Evolutionary conservation across 2,113 vertebrate species (phyloP).

Genomic region (Otus sunia): DNA sequence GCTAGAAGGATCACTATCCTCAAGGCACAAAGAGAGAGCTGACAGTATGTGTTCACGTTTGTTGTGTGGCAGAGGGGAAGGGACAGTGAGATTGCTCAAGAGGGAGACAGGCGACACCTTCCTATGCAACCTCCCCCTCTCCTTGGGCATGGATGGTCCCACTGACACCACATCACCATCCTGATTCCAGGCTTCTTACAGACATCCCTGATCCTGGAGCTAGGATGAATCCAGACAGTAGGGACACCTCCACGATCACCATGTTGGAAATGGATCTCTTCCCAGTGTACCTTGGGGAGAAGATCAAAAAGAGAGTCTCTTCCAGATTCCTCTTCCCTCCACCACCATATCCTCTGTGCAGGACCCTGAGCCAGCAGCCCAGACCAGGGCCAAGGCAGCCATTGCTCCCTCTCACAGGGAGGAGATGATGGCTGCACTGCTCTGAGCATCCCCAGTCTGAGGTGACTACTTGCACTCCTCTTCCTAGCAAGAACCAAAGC

Average conservation of each 20-base stretch:
- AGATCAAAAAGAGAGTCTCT: not conserved
- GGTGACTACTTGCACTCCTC: not conserved
- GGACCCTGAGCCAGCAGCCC: not conserved
- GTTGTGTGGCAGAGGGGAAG: not conserved
- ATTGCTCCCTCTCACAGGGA: not conserved
- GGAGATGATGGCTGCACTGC: not conserved
- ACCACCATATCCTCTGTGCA: not conserved
- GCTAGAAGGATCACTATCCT: not conserved
- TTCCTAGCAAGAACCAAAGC: not conserved
- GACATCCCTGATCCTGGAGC: conserved; percentile 1
- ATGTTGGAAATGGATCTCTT: conserved; percentile 59
- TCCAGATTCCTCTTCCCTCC: not conserved
- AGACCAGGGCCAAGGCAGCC: not conserved
- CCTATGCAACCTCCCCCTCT: not conserved
- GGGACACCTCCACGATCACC: conserved; percentile 68
- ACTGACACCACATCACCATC: not conserved
- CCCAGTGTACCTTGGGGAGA: conserved; percentile 58
- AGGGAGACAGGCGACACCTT: not conserved
- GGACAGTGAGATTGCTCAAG: not conserved
- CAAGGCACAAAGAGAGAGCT: not conserved
- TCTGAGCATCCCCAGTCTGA: not conserved
- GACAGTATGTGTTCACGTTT: not conserved
- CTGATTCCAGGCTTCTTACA: conserved; percentile 35
- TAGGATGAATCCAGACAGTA: conserved; percentile 62
- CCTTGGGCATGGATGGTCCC: not conserved